Percentiles rank a stretch among this genome's conserved stretches.
Evolutionary conservation across 2,113 vertebrate genomes (phyloP).

Genomic region (Limanda limanda): DNA sequence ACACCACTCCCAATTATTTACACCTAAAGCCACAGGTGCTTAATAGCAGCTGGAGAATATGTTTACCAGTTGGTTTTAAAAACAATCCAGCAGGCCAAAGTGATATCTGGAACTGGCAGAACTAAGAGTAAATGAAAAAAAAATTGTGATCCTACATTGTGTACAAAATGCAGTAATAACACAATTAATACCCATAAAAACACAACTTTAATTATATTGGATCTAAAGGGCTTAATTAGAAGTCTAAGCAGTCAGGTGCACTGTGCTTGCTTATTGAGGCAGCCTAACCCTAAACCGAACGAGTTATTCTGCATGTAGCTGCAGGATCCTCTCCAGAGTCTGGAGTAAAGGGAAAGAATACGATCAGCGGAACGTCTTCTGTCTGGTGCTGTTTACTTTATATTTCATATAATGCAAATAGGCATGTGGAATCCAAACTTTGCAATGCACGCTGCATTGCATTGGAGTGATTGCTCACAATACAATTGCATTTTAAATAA

Average conservation of each 20-base stretch:
- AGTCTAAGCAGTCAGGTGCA: conserved; percentile 59
- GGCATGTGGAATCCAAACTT: neutral
- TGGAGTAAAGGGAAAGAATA: conserved; percentile 45
- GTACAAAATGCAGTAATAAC: conserved; percentile 43
- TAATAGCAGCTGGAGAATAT: conserved; percentile 32
- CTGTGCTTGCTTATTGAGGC: conserved; percentile 13
- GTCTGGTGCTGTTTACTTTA: neutral
- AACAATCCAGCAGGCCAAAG: conserved; percentile 9
- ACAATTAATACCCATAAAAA: conserved; percentile 9
- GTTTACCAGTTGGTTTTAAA: neutral
- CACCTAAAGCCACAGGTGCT: conserved; percentile 56
- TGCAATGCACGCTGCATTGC: neutral
- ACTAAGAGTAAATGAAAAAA: too few relatives aligned
- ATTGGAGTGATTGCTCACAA: neutral
- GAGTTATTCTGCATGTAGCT: conserved; percentile 19
- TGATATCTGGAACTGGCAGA: conserved; percentile 5
- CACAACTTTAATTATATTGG: conserved; percentile 14
- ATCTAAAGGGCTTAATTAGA: conserved; percentile 11
- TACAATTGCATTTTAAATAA: conserved; percentile 7
- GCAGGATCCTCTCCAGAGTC: conserved; percentile 33
- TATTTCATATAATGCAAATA: conserved; percentile 4
- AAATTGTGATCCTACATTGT: neutral
- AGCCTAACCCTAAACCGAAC: conserved; percentile 4
- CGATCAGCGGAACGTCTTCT: conserved; percentile 1
- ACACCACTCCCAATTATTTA: conserved; percentile 73